Conservation (phyloP, 2,113 vertebrate species). For the Sinocyclocheilus rhinocerous region DNA sequence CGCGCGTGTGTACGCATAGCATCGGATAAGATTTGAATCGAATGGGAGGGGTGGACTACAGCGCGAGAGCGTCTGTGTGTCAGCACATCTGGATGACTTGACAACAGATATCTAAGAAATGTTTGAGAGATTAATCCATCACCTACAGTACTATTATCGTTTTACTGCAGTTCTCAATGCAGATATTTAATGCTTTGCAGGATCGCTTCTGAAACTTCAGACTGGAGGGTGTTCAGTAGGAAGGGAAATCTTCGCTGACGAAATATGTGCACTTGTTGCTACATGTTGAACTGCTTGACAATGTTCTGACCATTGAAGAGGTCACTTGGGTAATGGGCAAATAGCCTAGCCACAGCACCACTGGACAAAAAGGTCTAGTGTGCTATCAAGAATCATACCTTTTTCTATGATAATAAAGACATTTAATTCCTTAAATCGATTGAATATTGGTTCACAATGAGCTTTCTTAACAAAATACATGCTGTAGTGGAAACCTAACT, state of each 20-base stretch:
- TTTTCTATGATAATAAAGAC: not conserved
- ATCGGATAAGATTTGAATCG: constrained; percentile 52
- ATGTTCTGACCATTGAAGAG: not conserved
- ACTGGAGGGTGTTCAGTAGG: not conserved
- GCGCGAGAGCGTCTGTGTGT: constrained; percentile 19
- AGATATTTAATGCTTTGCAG: not conserved
- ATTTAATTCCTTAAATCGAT: not conserved
- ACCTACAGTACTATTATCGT: not conserved
- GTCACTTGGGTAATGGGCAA: too few species aligned
- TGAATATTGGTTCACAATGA: not conserved
- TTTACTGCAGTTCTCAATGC: not conserved
- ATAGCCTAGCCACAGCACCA: not conserved
- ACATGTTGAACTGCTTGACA: not conserved
- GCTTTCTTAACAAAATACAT: not conserved
- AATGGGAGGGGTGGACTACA: constrained; percentile 37
- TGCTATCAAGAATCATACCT: not conserved
- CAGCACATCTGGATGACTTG: constrained; percentile 14
- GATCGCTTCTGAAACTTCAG: not conserved
- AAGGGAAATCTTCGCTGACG: not conserved
- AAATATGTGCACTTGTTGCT: not conserved
- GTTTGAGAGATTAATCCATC: not conserved
- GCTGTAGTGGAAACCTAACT: too few species aligned
- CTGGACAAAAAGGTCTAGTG: not conserved
- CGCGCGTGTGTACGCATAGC: constrained; percentile 44
- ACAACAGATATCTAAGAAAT: not conserved